phyloP scores from a whole-genome alignment of 1,140 invertebrate species.

The Diorhabda sublineata region DNA sequence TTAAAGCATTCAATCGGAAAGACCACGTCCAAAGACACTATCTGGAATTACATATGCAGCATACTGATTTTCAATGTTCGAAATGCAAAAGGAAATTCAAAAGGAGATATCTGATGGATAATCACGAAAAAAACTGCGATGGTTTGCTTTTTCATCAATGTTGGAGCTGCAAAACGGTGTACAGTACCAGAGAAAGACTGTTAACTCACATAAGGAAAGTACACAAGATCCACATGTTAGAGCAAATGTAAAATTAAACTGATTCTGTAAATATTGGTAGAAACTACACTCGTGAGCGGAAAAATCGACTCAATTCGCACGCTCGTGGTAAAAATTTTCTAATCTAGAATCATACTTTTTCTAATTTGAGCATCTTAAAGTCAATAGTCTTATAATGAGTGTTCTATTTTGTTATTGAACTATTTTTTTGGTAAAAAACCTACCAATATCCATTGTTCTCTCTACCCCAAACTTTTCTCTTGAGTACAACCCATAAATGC shows the following conservation, averaged over 20 bases:
- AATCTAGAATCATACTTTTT: no score
- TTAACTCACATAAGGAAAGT: slow-evolving; percentile 27
- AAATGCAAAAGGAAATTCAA: slow-evolving; percentile 33
- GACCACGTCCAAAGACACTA: slow-evolving; percentile 49
- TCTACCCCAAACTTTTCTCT: no score
- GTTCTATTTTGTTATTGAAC: no score
- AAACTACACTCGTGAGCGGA: no score
- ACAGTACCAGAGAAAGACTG: slow-evolving; percentile 24
- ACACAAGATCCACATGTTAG: slow-evolving; percentile 15
- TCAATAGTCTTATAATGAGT: no score
- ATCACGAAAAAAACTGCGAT: slow-evolving; percentile 31
- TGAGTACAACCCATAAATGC: no score
- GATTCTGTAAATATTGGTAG: no score
- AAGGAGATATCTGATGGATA: slow-evolving; percentile 34
- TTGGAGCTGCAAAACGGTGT: slow-evolving; percentile 18
- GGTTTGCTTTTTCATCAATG: slow-evolving; percentile 17
- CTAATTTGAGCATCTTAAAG: no score
- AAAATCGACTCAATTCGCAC: no score
- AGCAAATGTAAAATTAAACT: not conserved
- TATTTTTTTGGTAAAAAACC: no score
- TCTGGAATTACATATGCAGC: slow-evolving; percentile 30
- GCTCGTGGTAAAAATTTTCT: no score
- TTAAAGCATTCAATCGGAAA: slow-evolving; percentile 47
- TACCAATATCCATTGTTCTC: no score
- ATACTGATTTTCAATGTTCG: slow-evolving; percentile 25